Conservation (phyloP, 2,797 vertebrate genomes). For the Muscicapa striata region DNA sequence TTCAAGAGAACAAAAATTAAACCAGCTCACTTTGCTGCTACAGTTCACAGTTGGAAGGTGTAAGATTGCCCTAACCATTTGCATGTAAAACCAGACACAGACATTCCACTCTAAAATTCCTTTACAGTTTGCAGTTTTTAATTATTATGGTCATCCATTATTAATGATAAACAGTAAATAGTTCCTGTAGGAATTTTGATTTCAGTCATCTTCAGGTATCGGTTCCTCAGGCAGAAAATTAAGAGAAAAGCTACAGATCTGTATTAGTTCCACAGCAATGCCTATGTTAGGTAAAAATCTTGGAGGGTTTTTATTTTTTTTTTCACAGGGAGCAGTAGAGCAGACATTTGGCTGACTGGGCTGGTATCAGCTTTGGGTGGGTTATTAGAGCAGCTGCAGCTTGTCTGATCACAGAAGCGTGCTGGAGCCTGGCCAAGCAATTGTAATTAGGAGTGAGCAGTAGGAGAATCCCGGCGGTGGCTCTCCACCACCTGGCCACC, state of each 20-base stretch:
- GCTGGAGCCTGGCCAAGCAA: conserved; percentile 1
- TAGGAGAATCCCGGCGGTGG: conserved; percentile 19
- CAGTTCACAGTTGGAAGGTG: neutral
- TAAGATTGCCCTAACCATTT: neutral
- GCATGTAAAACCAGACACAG: neutral
- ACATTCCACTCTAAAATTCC: conserved; percentile 42
- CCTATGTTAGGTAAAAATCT: neutral
- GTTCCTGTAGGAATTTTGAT: neutral
- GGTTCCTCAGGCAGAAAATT: neutral
- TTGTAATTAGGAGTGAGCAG: conserved; percentile 34
- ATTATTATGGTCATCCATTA: conserved; percentile 58
- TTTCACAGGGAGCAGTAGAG: neutral
- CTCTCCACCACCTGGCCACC: conserved; percentile 29
- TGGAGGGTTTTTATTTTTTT: neutral
- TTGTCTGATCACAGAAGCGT: neutral
- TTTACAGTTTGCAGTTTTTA: conserved; percentile 47
- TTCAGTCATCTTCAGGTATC: neutral
- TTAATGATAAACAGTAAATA: conserved; percentile 34
- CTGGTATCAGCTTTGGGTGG: conserved; percentile 20
- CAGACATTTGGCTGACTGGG: conserved; percentile 20
- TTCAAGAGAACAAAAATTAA: neutral
- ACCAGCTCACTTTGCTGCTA: neutral
- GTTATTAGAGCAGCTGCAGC: conserved; percentile 57
- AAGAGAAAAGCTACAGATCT: neutral
- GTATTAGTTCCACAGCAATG: neutral